These are phyloP conservation scores for Xylocopa sonorina DNA, from an alignment of 1,140 invertebrate species.

Conservation along the genomic window DNA sequence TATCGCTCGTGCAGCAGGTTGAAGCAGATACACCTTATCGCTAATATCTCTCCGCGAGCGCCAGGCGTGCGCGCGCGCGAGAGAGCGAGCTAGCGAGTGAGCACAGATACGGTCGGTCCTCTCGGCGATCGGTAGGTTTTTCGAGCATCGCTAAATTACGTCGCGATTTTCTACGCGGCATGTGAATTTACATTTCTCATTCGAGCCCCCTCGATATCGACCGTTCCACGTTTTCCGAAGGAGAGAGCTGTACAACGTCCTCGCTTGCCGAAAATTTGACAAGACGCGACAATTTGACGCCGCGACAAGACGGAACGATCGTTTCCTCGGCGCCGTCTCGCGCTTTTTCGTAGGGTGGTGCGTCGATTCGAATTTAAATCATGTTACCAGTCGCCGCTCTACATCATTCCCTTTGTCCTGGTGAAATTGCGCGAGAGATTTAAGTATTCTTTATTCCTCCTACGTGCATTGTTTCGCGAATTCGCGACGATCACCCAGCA, in stretches of 20 bases:
- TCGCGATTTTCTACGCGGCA: constrained; percentile 22
- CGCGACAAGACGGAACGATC: constrained; percentile 18
- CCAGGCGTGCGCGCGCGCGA: no score
- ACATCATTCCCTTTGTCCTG: no score
- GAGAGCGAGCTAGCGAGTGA: no score
- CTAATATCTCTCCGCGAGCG: constrained; percentile 62
- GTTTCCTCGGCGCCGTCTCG: no score
- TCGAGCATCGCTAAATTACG: constrained; percentile 62
- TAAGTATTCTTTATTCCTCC: no score
- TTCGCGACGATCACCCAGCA: constrained; percentile 6
- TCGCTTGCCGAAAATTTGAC: constrained; percentile 42
- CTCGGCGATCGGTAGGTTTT: constrained; percentile 59
- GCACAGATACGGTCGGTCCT: constrained; percentile 40
- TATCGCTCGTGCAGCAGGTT: constrained; percentile 61
- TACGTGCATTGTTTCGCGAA: not conserved
- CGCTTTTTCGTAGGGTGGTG: no score
- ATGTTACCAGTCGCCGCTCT: no score
- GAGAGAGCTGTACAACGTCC: constrained; percentile 26
- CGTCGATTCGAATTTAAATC: no score
- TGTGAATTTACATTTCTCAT: constrained; percentile 54
- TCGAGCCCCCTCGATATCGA: constrained; percentile 17
- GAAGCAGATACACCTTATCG: constrained; percentile 65
- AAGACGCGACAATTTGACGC: no score
- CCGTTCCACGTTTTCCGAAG: not conserved
- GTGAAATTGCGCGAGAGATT: no score